Conservation (phyloP, 2,113 vertebrate genomes). For the Prionailurus viverrinus region DNA sequence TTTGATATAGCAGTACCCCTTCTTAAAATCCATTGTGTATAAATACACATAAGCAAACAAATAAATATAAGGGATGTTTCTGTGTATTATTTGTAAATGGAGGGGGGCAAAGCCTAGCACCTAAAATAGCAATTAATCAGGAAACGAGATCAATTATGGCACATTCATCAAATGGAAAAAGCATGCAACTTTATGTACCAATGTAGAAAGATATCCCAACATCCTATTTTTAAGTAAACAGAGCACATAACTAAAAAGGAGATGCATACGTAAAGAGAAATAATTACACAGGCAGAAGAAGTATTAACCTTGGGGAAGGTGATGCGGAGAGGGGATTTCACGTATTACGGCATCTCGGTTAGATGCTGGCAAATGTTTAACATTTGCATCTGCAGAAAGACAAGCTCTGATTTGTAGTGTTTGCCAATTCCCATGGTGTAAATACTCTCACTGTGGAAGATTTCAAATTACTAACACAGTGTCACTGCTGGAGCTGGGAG, state of each 20-base stretch:
- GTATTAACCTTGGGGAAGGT: neutral
- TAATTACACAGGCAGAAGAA: neutral
- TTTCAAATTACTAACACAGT: neutral
- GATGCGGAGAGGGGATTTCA: neutral
- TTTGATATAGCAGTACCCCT: neutral
- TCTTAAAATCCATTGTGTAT: neutral
- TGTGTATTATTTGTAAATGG: neutral
- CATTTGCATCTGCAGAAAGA: neutral
- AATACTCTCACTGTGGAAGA: neutral
- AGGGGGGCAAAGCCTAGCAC: neutral
- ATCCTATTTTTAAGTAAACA: neutral
- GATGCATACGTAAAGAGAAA: neutral
- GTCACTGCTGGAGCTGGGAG: neutral
- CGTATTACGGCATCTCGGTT: neutral
- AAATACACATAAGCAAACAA: neutral
- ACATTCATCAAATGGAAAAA: neutral
- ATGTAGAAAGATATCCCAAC: neutral
- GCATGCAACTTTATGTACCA: neutral
- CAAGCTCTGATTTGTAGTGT: neutral
- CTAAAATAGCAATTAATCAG: neutral
- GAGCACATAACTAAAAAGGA: neutral
- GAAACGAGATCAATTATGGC: neutral
- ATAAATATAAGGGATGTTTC: neutral
- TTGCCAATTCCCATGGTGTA: neutral
- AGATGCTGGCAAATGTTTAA: neutral